phyloP scores from a whole-genome alignment of 2,888 invertebrate species.

The Anticlea derivata region DNA sequence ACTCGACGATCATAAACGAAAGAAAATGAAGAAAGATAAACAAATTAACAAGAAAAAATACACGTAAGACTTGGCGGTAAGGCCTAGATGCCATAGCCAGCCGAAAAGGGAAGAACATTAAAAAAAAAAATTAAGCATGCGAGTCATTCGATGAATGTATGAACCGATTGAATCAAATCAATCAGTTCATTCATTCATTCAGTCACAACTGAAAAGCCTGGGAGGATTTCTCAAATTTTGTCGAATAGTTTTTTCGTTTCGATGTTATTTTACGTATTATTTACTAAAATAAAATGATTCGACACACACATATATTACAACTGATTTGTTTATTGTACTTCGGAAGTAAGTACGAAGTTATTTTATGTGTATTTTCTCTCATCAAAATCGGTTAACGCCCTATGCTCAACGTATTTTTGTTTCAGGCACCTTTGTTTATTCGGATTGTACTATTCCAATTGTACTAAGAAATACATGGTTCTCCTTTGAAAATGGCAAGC shows the following conservation, averaged over 20 bases:
- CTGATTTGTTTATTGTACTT: conserved; percentile 42
- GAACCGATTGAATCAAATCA: no score
- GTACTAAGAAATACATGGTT: conserved; percentile 95
- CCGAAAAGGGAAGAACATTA: no score
- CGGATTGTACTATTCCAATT: conserved; percentile 89
- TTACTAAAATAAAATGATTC: conserved; percentile 41
- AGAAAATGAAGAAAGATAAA: no score
- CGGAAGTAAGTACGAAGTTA: conserved; percentile 43
- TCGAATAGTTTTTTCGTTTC: neutral
- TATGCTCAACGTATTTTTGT: conserved; percentile 38
- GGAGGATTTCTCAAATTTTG: neutral
- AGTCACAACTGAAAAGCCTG: neutral
- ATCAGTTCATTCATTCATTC: conserved; percentile 1
- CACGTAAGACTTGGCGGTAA: no score
- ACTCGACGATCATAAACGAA: no score
- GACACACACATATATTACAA: conserved; percentile 32
- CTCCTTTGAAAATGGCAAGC: conserved; percentile 93
- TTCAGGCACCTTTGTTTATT: conserved; percentile 57
- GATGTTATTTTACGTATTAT: conserved; percentile 34
- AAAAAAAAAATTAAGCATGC: no score
- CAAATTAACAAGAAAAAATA: no score
- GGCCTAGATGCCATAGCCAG: no score
- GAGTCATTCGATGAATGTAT: no score
- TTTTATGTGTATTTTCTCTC: conserved; percentile 29
- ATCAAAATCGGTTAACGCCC: conserved; percentile 64